Evolutionary conservation across 2,888 invertebrate genomes (phyloP), one percentile per base, ranked within the genome.

Genomic region (Idaea biselata): DNA sequence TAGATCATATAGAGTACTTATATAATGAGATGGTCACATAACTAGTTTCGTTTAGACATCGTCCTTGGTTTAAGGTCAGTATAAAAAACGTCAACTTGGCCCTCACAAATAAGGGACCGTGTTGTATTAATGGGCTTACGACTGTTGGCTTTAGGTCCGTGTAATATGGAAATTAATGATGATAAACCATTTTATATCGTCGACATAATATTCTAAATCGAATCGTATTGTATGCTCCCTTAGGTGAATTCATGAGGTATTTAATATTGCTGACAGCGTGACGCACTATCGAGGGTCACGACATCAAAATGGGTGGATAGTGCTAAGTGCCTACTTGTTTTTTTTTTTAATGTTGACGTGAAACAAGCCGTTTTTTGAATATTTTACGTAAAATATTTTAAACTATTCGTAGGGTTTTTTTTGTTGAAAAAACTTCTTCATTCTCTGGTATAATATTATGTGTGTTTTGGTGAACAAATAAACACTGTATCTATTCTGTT

Each of bases 11-110:
- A 44, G 44, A 44, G 44, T 44, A 44, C 8, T 44, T 44, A 44
- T 44, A 14, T 44, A 44, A 11, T 44, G 44, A 44, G 44, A 44
- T 44, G 44, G 44, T 44, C 44, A 44, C 44, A 44, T 2, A 44
- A 44, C 44, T 44, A 44, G 44, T 44, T 65, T 68, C 66, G 62
- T 63, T 63, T 59, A 69, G 71, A 64, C 58, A 77, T 72, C 61
- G 73, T 74, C 78, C 78, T 76, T 78, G 75, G 69, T 25, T 58
- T 61, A 67, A 76, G 75, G 74, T 75, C 73, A 74, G 63, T 62
- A 72, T 64, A 70, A 77, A 70, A 67, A 75, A 77, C 73, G 58
- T 58, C 59, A 64, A 66, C 78, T 44, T 69, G 59, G 68, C 69
- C 66, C 65, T 62, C 63, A 74, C 66, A 73, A 74, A 70, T 44